Evolutionary conservation across 2,113 vertebrate genomes (phyloP).

Genomic region (Eretmochelys imbricata): DNA sequence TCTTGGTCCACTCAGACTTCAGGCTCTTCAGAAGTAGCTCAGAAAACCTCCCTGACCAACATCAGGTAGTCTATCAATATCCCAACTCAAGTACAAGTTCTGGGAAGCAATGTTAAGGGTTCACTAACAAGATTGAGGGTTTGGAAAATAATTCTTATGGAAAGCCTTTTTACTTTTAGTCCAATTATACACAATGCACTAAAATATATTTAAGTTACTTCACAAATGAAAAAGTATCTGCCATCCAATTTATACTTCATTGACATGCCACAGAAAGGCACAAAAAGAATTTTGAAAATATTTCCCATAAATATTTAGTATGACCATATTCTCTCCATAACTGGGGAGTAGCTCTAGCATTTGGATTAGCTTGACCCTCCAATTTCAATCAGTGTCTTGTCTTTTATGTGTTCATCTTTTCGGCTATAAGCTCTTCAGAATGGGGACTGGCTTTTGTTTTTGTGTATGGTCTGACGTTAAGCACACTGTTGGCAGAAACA

Average conservation of each 20-base stretch:
- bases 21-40: not conserved
- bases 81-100: constrained; percentile 10
- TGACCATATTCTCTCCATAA: not conserved
- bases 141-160: not conserved
- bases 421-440: not conserved
- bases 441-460: not conserved
- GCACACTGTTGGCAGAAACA: not conserved
- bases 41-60: not conserved
- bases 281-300: not conserved
- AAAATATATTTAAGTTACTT: not conserved
- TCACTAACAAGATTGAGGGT: not conserved
- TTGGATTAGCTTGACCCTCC: not conserved
- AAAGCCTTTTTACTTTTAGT: not conserved
- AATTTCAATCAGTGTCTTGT: not conserved
- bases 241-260: not conserved
- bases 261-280: not conserved
- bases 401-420: not conserved
- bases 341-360: not conserved
- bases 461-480: not conserved
- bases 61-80: constrained; percentile 9
- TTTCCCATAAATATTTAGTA: not conserved
- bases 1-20: not conserved
- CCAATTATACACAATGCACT: not conserved
- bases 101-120: not conserved
- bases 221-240: not conserved